Percentiles rank a stretch among this genome's conserved stretches.
These are phyloP conservation scores for Corythornis cristatus DNA, from an alignment of 2,113 vertebrate species.

Conservation along the genomic window DNA sequence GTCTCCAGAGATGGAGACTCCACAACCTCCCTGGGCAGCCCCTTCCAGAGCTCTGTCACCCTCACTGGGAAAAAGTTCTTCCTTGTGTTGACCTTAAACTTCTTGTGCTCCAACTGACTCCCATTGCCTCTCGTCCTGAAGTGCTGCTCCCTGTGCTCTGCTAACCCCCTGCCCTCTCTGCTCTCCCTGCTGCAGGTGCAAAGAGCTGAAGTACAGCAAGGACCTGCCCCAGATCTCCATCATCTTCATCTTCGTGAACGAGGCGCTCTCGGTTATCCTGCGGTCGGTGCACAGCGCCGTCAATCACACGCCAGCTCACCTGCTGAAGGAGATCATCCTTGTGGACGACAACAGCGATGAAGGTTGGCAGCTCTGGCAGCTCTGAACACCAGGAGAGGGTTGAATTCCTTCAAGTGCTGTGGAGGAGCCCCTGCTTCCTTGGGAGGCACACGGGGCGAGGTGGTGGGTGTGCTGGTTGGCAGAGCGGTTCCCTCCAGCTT, in stretches of 20 bases:
- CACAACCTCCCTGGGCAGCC: too few species aligned
- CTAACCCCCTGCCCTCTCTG: not conserved
- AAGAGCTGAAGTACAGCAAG: conserved; percentile 85
- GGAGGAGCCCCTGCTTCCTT: fast-evolving
- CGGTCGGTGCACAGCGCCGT: conserved; percentile 94
- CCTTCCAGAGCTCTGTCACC: too few species aligned
- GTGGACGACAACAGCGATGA: conserved; percentile 98
- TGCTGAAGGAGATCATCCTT: conserved; percentile 96
- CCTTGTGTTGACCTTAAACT: too few species aligned
- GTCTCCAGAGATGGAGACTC: too few species aligned
- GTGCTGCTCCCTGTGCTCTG: not conserved
- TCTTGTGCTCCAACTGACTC: too few species aligned
- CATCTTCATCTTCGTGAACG: conserved; percentile 98
- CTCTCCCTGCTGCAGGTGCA: conserved; percentile 79
- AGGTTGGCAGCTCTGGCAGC: conserved; percentile 68
- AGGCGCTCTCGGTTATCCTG: conserved; percentile 95
- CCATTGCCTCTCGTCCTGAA: too few species aligned
- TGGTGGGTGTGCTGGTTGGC: not conserved
- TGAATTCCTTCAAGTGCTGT: not conserved
- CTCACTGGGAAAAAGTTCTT: too few species aligned
- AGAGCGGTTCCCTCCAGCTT: not conserved
- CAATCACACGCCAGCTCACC: conserved; percentile 91
- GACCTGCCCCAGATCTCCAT: conserved; percentile 96
- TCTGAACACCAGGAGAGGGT: not conserved
- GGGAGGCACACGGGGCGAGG: fast-evolving